Base-by-base conservation (phyloP, 2,113 vertebrate genomes). In the Pomatostomus ruficeps region DNA sequence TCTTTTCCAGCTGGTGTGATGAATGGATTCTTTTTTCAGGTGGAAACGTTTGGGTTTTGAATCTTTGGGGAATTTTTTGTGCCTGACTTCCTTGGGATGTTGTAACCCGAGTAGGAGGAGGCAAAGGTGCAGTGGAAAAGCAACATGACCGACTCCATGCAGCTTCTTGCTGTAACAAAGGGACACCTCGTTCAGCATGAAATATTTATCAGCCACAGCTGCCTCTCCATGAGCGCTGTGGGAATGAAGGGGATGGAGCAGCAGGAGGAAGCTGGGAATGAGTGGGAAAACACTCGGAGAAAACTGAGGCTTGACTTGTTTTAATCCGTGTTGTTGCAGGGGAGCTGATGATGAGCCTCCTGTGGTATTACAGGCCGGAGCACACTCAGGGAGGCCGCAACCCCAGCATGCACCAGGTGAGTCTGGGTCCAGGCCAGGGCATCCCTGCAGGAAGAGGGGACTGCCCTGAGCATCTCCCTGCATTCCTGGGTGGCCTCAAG, bases 291-390 rank as follows among this genome's bases (percentile, higher is more conserved):
- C 25, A 7, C 45, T 12, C 0, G 0, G 12, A 14, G 92, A 43
- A 88, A 48, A 7, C 71, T 2, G 40, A 58, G 23, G 36, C 38
- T 68, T 95, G 92, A 93, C 2, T 0, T 46, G 14, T 40, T 85
- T 38, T 15, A 14, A 35, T 75, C 3, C 1, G 3, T 82, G 20
- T 75, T 62, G 63, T 95, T 88, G 79, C 97, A 99, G 99, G 99
- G 94, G 99, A 99, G 97, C 98, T 99, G 98, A 99, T 99, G 99
- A 99, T 99, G 99, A 99, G 99, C 96, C 98, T 99, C 95, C 98
- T 99, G 97, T 99, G 99, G 99, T 99, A 99, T 98, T 99, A 99
- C 98, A 98, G 99, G 94, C 99, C 99, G 58, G 99, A 99, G 97
- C 99, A 99, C 98, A 99, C 99, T 93, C 99, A 99, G 97, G 99